Percentiles rank a stretch among this genome's conserved stretches.
Evolutionary conservation across 1,140 invertebrate species (phyloP).

Genomic region (Phenacoccus solenopsis): DNA sequence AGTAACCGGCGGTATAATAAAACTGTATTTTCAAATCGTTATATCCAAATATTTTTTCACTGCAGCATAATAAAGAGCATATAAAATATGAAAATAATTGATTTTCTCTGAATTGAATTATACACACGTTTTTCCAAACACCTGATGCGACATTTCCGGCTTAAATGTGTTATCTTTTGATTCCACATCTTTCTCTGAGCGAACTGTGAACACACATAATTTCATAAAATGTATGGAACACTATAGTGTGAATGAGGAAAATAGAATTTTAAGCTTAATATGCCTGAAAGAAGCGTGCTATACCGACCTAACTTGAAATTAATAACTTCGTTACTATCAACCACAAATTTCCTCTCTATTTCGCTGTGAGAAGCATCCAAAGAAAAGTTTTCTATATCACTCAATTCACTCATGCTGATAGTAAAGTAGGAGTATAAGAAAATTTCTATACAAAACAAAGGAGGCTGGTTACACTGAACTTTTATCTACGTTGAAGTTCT

Average conservation of each 20-base stretch:
- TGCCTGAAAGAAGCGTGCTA: background rate
- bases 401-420: no score
- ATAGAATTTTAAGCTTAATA: no score
- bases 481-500: no score
- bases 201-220: constrained; percentile 41
- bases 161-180: constrained; percentile 57
- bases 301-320: constrained; percentile 62
- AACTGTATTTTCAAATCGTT: constrained; percentile 65
- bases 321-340: constrained; percentile 57
- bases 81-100: constrained; percentile 5
- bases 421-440: no score
- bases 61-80: constrained; percentile 33
- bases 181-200: constrained; percentile 51
- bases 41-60: constrained; percentile 89
- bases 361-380: background rate
- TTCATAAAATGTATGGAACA: no score
- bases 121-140: constrained; percentile 70
- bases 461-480: no score
- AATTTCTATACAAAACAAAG: no score
- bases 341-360: constrained; percentile 39
- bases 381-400: background rate
- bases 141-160: constrained; percentile 85
- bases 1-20: constrained; percentile 66
- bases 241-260: no score
- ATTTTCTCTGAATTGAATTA: constrained; percentile 13